Evolutionary conservation across 2,113 vertebrate species (phyloP).

Genomic region (Oryzias curvinotus): DNA sequence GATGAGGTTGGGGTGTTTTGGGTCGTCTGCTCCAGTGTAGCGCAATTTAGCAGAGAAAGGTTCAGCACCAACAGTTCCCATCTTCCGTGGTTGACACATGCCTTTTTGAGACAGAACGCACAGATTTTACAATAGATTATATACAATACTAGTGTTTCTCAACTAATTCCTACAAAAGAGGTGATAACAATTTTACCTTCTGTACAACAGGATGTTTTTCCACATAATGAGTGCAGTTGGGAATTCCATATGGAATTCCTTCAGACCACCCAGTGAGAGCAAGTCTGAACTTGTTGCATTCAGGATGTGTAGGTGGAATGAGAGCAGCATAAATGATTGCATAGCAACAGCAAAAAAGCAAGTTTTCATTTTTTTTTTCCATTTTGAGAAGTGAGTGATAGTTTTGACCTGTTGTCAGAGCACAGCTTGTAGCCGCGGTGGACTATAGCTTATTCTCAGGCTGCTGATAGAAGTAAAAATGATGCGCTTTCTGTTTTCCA

Average conservation of each 20-base stretch:
- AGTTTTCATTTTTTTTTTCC: not conserved
- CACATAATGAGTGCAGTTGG: conserved; percentile 5
- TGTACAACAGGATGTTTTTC: not conserved
- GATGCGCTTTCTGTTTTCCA: not conserved
- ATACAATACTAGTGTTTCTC: too few species aligned
- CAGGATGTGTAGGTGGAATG: conserved; percentile 36
- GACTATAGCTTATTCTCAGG: not conserved
- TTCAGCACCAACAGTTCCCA: conserved; percentile 89
- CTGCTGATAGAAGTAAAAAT: conserved; percentile 3
- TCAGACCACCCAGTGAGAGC: conserved; percentile 15
- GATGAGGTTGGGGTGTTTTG: conserved; percentile 86
- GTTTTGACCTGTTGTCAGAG: conserved; percentile 7
- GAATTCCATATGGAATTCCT: conserved; percentile 30
- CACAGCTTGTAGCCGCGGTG: not conserved
- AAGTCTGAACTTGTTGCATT: conserved; percentile 30
- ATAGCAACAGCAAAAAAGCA: conserved; percentile 26
- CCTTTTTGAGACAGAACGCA: conserved; percentile 72
- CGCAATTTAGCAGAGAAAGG: conserved; percentile 93
- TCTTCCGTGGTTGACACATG: conserved; percentile 88
- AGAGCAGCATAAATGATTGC: conserved; percentile 20
- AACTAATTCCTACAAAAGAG: too few species aligned
- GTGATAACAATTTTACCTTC: too few species aligned
- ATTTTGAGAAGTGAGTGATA: conserved; percentile 11
- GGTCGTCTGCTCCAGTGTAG: conserved; percentile 88
- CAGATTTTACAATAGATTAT: not conserved